A percentile compares a stretch with the other conserved stretches of the same genome.
Evolutionary conservation across 2,113 vertebrate species (phyloP).

Genomic region (Xiphorhynchus elegans): DNA sequence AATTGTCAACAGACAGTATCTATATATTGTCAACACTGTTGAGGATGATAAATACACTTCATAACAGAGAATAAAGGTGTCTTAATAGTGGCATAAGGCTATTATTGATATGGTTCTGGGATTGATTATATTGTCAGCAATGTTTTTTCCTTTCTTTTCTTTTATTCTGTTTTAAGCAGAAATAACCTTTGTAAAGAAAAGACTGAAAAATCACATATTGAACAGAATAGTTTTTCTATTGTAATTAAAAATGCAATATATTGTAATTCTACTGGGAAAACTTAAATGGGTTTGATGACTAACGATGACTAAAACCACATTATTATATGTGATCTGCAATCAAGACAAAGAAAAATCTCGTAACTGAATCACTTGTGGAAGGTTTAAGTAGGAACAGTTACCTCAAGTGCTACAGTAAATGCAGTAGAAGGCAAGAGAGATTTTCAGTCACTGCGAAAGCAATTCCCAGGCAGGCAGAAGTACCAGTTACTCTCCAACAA

Average conservation of each 20-base stretch:
- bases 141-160: not conserved
- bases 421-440: not conserved
- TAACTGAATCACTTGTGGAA: not conserved
- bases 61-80: not conserved
- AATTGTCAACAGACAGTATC: not conserved
- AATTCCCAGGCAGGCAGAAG: not conserved
- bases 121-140: not conserved
- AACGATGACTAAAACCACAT: not conserved
- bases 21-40: not conserved
- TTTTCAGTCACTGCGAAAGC: not conserved
- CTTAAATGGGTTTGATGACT: not conserved
- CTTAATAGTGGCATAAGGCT: not conserved
- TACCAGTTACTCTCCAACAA: not conserved
- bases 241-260: constrained; percentile 1
- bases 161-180: not conserved
- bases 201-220: not conserved
- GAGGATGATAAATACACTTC: not conserved
- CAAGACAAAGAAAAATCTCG: not conserved
- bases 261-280: not conserved
- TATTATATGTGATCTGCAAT: not conserved
- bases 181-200: not conserved
- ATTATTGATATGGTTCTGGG: not conserved
- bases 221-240: not conserved
- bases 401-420: not conserved
- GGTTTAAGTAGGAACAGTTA: not conserved